These are phyloP conservation scores for Brachynemurus nebulosus DNA, from an alignment of 2,888 invertebrate genomes.

Conservation along the genomic window DNA sequence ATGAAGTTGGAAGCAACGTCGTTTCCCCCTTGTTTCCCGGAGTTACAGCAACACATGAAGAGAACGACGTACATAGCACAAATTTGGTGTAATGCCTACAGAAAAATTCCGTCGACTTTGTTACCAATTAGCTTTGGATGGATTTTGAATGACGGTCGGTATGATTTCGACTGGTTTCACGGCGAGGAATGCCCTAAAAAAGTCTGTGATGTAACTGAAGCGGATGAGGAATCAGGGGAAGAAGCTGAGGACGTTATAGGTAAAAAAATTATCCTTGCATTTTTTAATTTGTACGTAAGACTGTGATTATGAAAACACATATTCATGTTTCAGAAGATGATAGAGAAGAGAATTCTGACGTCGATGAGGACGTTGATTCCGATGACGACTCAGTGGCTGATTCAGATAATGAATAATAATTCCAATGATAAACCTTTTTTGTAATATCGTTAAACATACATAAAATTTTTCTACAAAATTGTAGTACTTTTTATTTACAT, in stretches of 20 bases:
- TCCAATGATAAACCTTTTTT: constrained; percentile 16
- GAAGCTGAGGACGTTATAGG: neutral
- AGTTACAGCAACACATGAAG: no score
- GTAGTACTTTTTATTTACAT: neutral
- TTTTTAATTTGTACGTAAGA: neutral
- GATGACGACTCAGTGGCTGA: constrained; percentile 15
- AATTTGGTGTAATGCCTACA: no score
- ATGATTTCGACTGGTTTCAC: no score
- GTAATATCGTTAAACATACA: constrained; percentile 12
- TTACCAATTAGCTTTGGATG: no score
- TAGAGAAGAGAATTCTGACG: constrained; percentile 19
- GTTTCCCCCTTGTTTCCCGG: no score
- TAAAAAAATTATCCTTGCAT: neutral
- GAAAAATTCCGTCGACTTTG: no score
- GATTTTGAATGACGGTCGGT: no score
- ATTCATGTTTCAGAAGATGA: constrained; percentile 19
- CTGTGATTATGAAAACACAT: constrained; percentile 7
- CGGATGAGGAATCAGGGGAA: neutral
- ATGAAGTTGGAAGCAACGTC: no score
- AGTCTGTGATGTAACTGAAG: neutral
- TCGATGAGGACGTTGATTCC: constrained; percentile 16
- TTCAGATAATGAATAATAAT: constrained; percentile 17
- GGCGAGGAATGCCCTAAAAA: no score
- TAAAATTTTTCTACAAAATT: neutral
- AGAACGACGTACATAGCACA: no score